Percentiles rank a stretch among this genome's conserved stretches.
Evolutionary conservation across 2,888 invertebrate species (phyloP).

Genomic region (Frankliniella fusca): DNA sequence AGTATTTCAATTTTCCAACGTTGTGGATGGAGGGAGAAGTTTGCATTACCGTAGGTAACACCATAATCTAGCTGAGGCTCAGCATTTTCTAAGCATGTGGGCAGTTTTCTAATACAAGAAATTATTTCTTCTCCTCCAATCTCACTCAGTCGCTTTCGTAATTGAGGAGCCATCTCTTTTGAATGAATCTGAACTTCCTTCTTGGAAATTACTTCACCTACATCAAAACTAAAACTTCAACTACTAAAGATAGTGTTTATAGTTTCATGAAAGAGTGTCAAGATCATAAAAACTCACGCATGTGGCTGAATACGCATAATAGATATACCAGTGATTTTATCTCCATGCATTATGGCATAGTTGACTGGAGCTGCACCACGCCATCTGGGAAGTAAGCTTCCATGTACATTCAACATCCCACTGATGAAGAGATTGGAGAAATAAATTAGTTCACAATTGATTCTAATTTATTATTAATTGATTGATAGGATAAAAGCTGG

Average conservation of each 20-base stretch:
- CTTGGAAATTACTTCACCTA: constrained; percentile 56
- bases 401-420: constrained; percentile 92
- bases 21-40: background rate
- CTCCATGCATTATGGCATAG: constrained; percentile 78
- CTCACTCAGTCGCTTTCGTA: constrained; percentile 60
- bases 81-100: constrained; percentile 55
- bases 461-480: no score
- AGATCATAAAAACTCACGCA: constrained; percentile 46
- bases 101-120: constrained; percentile 58
- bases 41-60: constrained; percentile 65
- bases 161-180: constrained; percentile 60
- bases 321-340: constrained; percentile 73
- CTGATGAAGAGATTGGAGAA: constrained; percentile 47
- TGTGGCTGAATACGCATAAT: constrained; percentile 81
- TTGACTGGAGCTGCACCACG: constrained; percentile 90
- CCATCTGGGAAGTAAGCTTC: constrained; percentile 86
- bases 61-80: constrained; percentile 58
- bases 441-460: constrained; percentile 29
- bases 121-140: constrained; percentile 66
- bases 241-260: constrained; percentile 32
- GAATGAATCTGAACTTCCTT: constrained; percentile 39
- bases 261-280: constrained; percentile 13
- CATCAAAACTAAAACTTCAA: constrained; percentile 60
- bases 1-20: constrained; percentile 31
- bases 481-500: background rate